Evolutionary conservation across 2,113 vertebrate species (phyloP), one percentile per base, ranked within the genome.

Genomic region (Entomyzon cyanotis): DNA sequence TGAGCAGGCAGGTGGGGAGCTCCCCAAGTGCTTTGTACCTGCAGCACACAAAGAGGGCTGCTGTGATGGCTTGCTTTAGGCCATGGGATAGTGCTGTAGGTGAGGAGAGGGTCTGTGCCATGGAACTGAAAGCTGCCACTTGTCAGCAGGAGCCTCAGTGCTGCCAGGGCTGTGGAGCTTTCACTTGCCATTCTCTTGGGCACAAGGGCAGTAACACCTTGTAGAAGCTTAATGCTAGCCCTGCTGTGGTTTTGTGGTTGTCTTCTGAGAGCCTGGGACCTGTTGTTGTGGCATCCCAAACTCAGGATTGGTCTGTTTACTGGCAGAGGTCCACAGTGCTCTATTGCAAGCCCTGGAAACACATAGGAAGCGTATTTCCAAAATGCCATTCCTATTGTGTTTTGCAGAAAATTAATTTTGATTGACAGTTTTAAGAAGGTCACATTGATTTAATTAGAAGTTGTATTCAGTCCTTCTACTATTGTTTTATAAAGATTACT

Each of bases 361-460:
- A 41, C 35, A 30, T 0, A 28, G 30, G 39, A 17, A 63, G 19
- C 14, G 37, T 67, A 20, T 49, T 76, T 79, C 0, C 44, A 11
- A 94, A 70, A 56, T 74, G 20, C 8, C 12, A 5, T 42, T 60
- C 46, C 41, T 85, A 0, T 42, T 73, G 12, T 39, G 39, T 44
- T 84, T 60, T 25, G 14, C 22, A 73, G 30, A 42, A 82, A 85
- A 85, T 47, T 56, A 42, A 50, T 80, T 93, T 84, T 93, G 84
- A 87, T 7, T 75, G 91, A 65, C 81, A 69, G 4, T 39, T 93
- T 91, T 33, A 85, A 89, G 93, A 79, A 92, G 81, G 84, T 56
- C 81, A 35, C 49, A 41, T 65, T 82, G 23, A 64, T 85, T 91
- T 91, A 91, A 88, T 91, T 90, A 80, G 71, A 55, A 87, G 5